Conservation (phyloP, 2,113 vertebrate species). For the Lichenostomus cassidix region DNA sequence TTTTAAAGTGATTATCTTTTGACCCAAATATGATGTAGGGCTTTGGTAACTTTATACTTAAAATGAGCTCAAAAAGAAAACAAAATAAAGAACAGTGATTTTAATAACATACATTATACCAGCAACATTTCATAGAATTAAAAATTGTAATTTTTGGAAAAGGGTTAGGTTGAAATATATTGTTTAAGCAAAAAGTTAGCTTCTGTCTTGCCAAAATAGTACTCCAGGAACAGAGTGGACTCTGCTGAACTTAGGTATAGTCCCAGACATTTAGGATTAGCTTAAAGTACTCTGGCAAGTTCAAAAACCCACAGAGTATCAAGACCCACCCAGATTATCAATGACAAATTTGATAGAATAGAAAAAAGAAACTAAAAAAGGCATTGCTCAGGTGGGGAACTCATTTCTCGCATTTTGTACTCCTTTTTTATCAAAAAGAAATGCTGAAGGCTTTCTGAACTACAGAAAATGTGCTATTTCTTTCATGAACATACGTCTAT, state of each 20-base stretch:
- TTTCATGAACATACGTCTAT: slow-evolving; percentile 1
- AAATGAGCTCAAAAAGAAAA: slow-evolving; percentile 19
- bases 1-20: slow-evolving; percentile 16
- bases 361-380: slow-evolving; percentile 6
- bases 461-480: slow-evolving; percentile 10
- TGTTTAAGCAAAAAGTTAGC: neutral
- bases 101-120: slow-evolving; percentile 11
- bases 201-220: neutral
- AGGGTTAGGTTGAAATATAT: neutral
- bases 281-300: neutral
- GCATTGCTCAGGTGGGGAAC: neutral
- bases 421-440: neutral
- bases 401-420: slow-evolving; percentile 22
- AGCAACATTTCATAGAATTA: neutral
- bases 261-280: neutral
- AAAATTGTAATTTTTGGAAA: slow-evolving; percentile 29
- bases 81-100: slow-evolving; percentile 12
- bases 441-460: neutral
- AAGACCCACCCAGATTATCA: neutral
- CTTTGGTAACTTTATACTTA: slow-evolving; percentile 29
- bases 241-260: neutral
- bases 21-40: neutral
- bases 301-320: neutral
- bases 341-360: neutral
- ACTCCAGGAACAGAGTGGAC: neutral